Base-by-base conservation (phyloP, 2,113 vertebrate genomes). In the Chionomys nivalis region DNA sequence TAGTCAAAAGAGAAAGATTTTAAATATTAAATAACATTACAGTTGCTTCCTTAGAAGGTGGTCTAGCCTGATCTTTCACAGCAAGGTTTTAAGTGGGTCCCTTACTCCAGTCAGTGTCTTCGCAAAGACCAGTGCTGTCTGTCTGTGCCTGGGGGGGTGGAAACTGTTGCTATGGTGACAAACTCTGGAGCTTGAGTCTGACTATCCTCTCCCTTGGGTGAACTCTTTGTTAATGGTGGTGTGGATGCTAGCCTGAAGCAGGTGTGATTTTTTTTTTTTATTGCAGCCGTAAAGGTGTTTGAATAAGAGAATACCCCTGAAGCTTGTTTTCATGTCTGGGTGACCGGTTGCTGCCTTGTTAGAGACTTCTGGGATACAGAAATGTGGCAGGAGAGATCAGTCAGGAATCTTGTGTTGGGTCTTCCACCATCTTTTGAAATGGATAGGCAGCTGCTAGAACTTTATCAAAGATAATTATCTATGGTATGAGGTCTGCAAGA, bases 1-100 rank as follows among this genome's bases (percentile, higher is more conserved):
- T 92, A 70, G n/a, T 87, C 49, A 96, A 85, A 97, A 98, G 61
- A 89, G 87, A 90, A 96, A 31, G 31, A 73, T 47, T 82, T 89
- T 12, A 96, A 94, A 93, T 90, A 76, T 91, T 96, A 95, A 85
- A 33, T 94, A 33, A 4, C 55, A 39, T 89, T 97, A 63, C 87
- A 72, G 31, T 66, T 87, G 49, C 42, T 90, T 97, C 75, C 14
- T 55, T 89, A n/a, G 55, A 81, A 76, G 78, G 39, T 70, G 78
- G 90, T 70, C 28, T 7, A 61, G 21, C 76, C 21, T 91, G 8
- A 28, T 33, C 61, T 65, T 58, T 17, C 81, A 63, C 36, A 58
- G 82, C 70, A 73, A 70, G 90, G 81, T 83, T 96, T 97, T 93
- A 96, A 94, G 87, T 95, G 93, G 65, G 79, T 91, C 72, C 58